A percentile compares a stretch with the other conserved stretches of the same genome.
Conservation (phyloP, 2,888 invertebrate species). For the Cephonodes hylas region DNA sequence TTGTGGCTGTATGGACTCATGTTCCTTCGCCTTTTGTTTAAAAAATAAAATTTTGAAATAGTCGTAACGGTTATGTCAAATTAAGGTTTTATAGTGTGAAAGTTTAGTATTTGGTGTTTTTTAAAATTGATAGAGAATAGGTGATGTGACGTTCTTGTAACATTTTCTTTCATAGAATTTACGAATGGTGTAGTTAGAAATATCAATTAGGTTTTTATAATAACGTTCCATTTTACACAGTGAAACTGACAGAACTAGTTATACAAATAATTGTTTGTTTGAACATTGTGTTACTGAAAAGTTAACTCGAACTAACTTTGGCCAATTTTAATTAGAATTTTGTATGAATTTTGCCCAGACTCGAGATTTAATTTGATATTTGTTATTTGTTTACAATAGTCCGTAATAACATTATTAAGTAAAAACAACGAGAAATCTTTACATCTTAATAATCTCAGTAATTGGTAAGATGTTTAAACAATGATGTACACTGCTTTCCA, state of each 20-base stretch:
- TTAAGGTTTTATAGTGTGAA: neutral
- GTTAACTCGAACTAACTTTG: neutral
- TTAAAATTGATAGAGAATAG: too few relatives aligned
- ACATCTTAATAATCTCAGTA: too few relatives aligned
- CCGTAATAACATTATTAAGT: neutral
- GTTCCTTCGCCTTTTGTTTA: neutral
- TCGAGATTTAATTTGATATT: neutral
- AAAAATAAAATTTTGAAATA: neutral
- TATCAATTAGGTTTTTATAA: neutral
- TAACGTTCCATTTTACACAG: neutral
- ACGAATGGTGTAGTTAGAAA: too few relatives aligned
- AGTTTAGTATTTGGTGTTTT: too few relatives aligned
- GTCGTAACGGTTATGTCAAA: neutral
- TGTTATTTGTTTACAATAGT: neutral
- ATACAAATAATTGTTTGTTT: neutral
- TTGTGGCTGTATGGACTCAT: neutral
- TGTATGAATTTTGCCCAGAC: neutral
- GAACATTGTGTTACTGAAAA: neutral
- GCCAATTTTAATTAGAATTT: neutral
- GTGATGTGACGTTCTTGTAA: too few relatives aligned
- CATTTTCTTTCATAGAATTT: too few relatives aligned
- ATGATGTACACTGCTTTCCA: too few relatives aligned
- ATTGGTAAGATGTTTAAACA: too few relatives aligned
- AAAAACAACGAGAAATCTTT: neutral
- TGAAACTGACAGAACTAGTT: too few relatives aligned